Conservation (phyloP, 2,113 vertebrate species). For the Oxyura jamaicensis region DNA sequence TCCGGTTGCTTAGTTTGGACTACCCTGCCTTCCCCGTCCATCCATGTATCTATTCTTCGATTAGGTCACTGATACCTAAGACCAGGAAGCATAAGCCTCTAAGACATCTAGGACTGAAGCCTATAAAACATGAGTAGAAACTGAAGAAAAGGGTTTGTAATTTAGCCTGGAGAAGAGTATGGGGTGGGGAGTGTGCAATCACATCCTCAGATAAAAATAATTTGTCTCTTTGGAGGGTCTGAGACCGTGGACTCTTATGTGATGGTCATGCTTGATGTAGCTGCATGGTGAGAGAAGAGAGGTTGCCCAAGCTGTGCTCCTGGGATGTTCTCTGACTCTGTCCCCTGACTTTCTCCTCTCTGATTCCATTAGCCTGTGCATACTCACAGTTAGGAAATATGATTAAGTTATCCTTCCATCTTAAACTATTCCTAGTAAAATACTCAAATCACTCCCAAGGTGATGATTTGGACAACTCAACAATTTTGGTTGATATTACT, state of each 20-base stretch:
- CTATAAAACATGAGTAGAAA: neutral
- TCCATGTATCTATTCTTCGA: neutral
- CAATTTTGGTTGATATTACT: neutral
- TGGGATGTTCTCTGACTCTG: neutral
- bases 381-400: neutral
- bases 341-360: neutral
- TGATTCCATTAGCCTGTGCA: neutral
- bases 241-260: neutral
- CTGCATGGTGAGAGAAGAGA: neutral
- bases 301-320: neutral
- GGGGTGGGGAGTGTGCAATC: neutral
- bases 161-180: neutral
- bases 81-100: neutral
- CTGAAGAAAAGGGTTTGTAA: neutral
- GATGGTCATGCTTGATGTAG: rapidly evolving
- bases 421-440: neutral
- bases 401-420: neutral
- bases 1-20: neutral
- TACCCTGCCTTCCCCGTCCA: neutral
- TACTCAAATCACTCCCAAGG: neutral
- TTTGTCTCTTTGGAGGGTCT: neutral
- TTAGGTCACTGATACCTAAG: neutral
- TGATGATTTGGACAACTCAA: neutral
- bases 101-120: neutral
- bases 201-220: neutral